A percentile compares a stretch with the other conserved stretches of the same genome.
Evolutionary conservation across 2,113 vertebrate species (phyloP).

Genomic region (Cisticola juncidis): DNA sequence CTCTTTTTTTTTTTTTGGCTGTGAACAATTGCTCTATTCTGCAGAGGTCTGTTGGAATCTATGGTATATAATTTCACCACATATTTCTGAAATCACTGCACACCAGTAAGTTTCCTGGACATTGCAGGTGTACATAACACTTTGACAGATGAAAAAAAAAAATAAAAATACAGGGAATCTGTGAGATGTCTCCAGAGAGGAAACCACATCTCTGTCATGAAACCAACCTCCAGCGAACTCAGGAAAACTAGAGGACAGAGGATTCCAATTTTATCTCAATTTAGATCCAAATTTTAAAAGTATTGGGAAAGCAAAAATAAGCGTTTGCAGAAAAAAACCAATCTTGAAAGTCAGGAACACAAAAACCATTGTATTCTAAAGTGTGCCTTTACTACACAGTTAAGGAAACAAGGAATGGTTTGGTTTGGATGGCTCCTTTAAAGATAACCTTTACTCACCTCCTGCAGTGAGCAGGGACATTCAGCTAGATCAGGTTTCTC

Average conservation of each 20-base stretch:
- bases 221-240: not conserved
- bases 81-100: not conserved
- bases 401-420: not conserved
- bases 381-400: not conserved
- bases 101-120: not conserved
- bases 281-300: not conserved
- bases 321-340: not conserved
- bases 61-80: not conserved
- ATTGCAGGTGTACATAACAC: not conserved
- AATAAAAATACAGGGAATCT: not conserved
- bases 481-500: not conserved
- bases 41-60: not conserved
- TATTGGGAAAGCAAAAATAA: not conserved
- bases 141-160: not conserved
- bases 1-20: not conserved
- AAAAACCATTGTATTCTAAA: not conserved
- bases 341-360: not conserved
- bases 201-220: not conserved
- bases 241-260: not conserved
- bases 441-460: fast-evolving
- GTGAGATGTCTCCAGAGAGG: not conserved
- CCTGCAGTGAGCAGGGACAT: not conserved
- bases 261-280: not conserved
- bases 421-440: not conserved
- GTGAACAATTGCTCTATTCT: not conserved